Base-by-base conservation (phyloP, 2,797 vertebrate species). In the Microhierax caerulescens region DNA sequence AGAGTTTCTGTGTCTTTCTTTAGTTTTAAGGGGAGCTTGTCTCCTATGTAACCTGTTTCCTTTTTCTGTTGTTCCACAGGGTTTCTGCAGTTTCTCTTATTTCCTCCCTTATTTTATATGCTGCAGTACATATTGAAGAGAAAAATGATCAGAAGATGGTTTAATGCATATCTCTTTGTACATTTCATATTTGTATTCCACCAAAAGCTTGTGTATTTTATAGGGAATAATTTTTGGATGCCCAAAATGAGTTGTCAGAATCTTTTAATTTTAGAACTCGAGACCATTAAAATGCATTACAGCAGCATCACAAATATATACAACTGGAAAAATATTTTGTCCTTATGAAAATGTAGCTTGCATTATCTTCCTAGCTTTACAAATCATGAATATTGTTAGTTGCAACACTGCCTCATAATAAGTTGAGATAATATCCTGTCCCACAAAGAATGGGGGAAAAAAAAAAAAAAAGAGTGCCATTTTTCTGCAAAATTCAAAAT, bases 251-350 rank as follows among this genome's bases (percentile, higher is more conserved):
- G 24, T 84, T 96, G 88, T 84, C 63, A 77, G 54, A 89, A 43
- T 85, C 16, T 93, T 82, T 89, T 91, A 37, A 79, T 65, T 93
- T 94, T 92, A 59, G 28, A 76, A 75, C 41, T 65, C 3, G 4
- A 73, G 34, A 56, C n/a, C 23, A 36, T 91, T 96, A 88, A 92
- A 93, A 82, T 93, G 74, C 47, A 63, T 95, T 76, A 43, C 65
- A 70, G 51, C 48, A 82, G 27, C 53, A 60, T 68, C 48, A 77
- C 32, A 47, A 72, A 72, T 39, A 9, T 43, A 47, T 56, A 47
- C 37, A 80, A 64, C 41, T 39, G 30, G 18, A 84, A 91, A 87
- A 74, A 57, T 53, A 79, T 21, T 48, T 74, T 75, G 20, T 77
- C 39, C 64, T 77, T 83, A 39, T 68, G 75, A 92, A 93, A 96